Evolutionary conservation across 1,140 invertebrate genomes (phyloP), one percentile per base, ranked within the genome.

Genomic region (Drosophila nigrodunni): DNA sequence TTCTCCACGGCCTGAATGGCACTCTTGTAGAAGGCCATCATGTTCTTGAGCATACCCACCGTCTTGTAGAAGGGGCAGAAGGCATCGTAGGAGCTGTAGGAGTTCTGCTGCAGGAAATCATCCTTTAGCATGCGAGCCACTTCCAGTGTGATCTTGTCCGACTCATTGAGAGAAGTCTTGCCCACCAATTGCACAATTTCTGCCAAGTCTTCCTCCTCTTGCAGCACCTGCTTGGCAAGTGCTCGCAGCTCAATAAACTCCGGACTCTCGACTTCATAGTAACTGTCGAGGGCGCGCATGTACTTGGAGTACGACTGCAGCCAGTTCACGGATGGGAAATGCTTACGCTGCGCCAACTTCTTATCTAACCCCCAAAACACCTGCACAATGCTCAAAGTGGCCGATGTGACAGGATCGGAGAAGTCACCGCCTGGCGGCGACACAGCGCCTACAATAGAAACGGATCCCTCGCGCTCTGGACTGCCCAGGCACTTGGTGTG

Each of bases 351-450:
- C 2, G 99, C 99, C 52, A 99, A 94, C 93, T 99, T 99, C 93
- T 99, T 99, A 92, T 99, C 99, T 80, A 99, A 94, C 82, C 99
- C 99, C 99, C 99, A 99, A 94, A 99, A 99, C 92, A 99, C 99
- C 94, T 99, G 99, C 18, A 99, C 99, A 93, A 99, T 99, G 95
- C 98, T 97, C 57, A 99, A 95, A 10, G 99, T 99, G 65, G 99
- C 98, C 3, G 98, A 98, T 4, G 99, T 99, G 25, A 99, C 99
- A 67, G 99, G 99, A 95, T 99, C 99, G 25, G 99, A 99, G 95
- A 99, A 99, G 93, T 99, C 99, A 95, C 99, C 99, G 95, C 99
- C 99, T 92, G 99, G 99, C 46, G 99, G 99, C n/a, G 99, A 99
- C 69, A 99, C 99, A 89, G 99, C 99, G 88, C 99, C 99, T 50